These are phyloP conservation scores for Siphamia tubifer DNA, from an alignment of 2,113 vertebrate genomes.

Conservation along the genomic window DNA sequence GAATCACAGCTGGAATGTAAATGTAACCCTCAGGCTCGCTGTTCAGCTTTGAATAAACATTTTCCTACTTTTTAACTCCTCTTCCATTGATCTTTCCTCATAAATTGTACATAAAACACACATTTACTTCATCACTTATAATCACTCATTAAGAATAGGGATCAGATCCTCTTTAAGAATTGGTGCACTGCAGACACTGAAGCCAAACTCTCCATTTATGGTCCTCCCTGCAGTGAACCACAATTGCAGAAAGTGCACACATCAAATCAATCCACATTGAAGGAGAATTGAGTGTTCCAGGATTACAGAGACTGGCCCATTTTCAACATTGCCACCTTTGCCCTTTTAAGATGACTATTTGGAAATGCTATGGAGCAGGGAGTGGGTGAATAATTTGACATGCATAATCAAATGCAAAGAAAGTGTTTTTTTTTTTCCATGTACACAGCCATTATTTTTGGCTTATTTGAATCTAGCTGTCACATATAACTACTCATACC, in stretches of 20 bases:
- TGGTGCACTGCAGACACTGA: not conserved
- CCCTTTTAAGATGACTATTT: constrained; percentile 26
- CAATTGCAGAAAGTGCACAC: not conserved
- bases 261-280: constrained; percentile 32
- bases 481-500: not conserved
- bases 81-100: not conserved
- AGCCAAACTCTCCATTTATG: constrained; percentile 23
- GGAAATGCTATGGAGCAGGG: not conserved
- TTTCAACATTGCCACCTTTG: constrained; percentile 25
- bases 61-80: not conserved
- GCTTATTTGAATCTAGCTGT: not conserved
- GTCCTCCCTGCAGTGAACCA: not conserved
- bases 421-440: not conserved
- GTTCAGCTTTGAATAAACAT: not conserved
- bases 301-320: constrained; percentile 26
- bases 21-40: not conserved
- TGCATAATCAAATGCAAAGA: not conserved
- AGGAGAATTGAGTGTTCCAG: not conserved
- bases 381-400: constrained; percentile 7
- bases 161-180: constrained; percentile 13
- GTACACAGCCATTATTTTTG: not conserved
- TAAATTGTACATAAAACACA: constrained; percentile 9
- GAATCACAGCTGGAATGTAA: constrained; percentile 27
- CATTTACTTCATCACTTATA: constrained; percentile 6
- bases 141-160: constrained; percentile 15